phyloP scores from a whole-genome alignment of 2,113 vertebrate species.

The Taxidea taxus region DNA sequence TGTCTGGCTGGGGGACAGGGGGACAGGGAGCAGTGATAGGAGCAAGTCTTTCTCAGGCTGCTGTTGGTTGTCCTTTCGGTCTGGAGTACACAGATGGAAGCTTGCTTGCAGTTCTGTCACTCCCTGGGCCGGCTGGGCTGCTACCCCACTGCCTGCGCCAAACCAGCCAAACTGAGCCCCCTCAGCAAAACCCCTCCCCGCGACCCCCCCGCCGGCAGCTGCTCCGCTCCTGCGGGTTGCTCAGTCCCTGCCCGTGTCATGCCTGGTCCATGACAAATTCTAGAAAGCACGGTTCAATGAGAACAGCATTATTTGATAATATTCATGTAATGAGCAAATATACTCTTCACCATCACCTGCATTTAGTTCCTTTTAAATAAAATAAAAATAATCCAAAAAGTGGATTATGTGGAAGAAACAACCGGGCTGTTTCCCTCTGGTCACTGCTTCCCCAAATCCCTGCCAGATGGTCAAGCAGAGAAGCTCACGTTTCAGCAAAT shows the following conservation, averaged over 20 bases:
- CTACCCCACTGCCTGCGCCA: rapidly evolving
- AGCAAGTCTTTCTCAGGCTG: neutral
- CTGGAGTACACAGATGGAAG: neutral
- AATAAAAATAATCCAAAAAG: neutral
- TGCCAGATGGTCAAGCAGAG: slow-evolving; percentile 11
- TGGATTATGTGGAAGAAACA: neutral
- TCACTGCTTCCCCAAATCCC: neutral
- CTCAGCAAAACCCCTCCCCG: neutral
- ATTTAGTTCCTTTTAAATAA: neutral
- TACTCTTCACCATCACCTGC: neutral
- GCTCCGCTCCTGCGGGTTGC: neutral
- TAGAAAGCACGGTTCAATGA: neutral
- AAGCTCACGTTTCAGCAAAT: neutral
- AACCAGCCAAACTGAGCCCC: rapidly evolving
- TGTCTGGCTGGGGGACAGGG: neutral
- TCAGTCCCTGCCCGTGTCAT: too few species aligned
- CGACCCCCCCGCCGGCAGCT: neutral
- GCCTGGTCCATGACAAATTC: neutral
- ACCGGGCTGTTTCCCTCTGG: neutral
- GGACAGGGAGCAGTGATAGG: too few species aligned
- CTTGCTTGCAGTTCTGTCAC: too few species aligned
- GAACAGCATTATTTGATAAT: neutral
- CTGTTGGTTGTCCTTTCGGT: neutral
- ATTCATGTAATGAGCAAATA: neutral
- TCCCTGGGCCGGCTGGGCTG: neutral